Percentiles rank a stretch among this genome's conserved stretches.
Conservation (phyloP, 2,113 vertebrate genomes). For the Benitochromis conjunctus region DNA sequence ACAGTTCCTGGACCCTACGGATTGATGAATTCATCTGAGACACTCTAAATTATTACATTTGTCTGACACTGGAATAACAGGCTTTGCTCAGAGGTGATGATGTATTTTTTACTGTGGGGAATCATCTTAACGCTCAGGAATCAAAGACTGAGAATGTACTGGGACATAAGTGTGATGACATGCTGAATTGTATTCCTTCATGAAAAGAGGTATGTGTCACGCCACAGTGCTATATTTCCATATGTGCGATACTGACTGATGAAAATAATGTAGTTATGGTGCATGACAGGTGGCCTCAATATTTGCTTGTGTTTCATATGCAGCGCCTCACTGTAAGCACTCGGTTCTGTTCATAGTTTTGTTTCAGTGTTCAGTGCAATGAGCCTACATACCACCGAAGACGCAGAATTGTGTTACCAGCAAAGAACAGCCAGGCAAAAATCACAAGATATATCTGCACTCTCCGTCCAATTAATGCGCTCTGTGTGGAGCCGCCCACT, state of each 20-base stretch:
- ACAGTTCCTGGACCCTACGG: background rate
- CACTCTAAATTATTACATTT: background rate
- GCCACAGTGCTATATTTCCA: constrained; percentile 11
- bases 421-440: constrained; percentile 29
- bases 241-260: constrained; percentile 17
- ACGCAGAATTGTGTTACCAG: constrained; percentile 31
- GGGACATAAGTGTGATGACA: constrained; percentile 19
- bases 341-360: constrained; percentile 21
- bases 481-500: constrained; percentile 33
- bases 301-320: constrained; percentile 50
- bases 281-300: constrained; percentile 50
- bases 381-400: background rate
- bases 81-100: constrained; percentile 9
- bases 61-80: constrained; percentile 14
- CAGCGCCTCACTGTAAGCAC: constrained; percentile 33
- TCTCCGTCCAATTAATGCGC: constrained; percentile 46
- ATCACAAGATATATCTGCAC: constrained; percentile 36
- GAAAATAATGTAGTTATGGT: constrained; percentile 16
- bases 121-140: constrained; percentile 65
- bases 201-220: constrained; percentile 23
- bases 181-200: constrained; percentile 15
- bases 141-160: constrained; percentile 56
- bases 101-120: constrained; percentile 36
- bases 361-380: constrained; percentile 24
- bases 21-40: background rate